These are phyloP conservation scores for Hipparchia sbordonii DNA, from an alignment of 2,888 invertebrate genomes.

Conservation along the genomic window DNA sequence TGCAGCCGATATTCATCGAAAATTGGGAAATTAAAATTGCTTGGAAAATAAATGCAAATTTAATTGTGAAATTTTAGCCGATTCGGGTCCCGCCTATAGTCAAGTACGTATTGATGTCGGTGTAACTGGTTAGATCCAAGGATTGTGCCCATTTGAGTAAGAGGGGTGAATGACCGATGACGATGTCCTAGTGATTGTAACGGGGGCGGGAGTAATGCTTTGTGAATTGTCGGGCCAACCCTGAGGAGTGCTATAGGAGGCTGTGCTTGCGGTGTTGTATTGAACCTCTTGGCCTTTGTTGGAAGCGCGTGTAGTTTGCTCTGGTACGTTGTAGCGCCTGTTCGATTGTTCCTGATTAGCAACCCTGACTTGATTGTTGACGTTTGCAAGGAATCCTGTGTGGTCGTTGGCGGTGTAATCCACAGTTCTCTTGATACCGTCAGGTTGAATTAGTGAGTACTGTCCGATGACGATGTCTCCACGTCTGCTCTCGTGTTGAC, in stretches of 20 bases:
- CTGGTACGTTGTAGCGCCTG: slow-evolving; percentile 39
- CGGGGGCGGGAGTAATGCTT: slow-evolving; percentile 50
- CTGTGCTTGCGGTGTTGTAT: slow-evolving; percentile 38
- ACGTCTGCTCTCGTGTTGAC: slow-evolving; percentile 76
- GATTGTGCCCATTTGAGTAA: slow-evolving; percentile 51
- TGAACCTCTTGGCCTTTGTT: slow-evolving; percentile 43
- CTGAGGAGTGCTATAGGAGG: slow-evolving; percentile 44
- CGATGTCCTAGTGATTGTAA: slow-evolving; percentile 63
- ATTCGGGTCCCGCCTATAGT: slow-evolving; percentile 45
- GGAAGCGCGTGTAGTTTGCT: slow-evolving; percentile 42
- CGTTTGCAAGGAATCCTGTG: slow-evolving; percentile 80
- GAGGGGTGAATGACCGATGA: slow-evolving; percentile 65
- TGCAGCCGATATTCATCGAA: slow-evolving; percentile 21
- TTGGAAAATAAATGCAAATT: slow-evolving; percentile 49
- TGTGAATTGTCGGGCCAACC: slow-evolving; percentile 43
- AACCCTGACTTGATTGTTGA: slow-evolving; percentile 62
- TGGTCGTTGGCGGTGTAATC: slow-evolving; percentile 81
- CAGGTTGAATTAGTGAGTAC: slow-evolving; percentile 80
- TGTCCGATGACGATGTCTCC: slow-evolving; percentile 80
- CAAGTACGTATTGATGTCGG: slow-evolving; percentile 15
- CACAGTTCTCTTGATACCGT: slow-evolving; percentile 79
- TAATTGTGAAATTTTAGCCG: slow-evolving; percentile 43
- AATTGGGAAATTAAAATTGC: slow-evolving; percentile 26
- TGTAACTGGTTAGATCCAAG: slow-evolving; percentile 54
- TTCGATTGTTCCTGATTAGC: slow-evolving; percentile 37